Evolutionary conservation across 2,888 invertebrate genomes (phyloP).

Genomic region (Megalurothrips usitatus): DNA sequence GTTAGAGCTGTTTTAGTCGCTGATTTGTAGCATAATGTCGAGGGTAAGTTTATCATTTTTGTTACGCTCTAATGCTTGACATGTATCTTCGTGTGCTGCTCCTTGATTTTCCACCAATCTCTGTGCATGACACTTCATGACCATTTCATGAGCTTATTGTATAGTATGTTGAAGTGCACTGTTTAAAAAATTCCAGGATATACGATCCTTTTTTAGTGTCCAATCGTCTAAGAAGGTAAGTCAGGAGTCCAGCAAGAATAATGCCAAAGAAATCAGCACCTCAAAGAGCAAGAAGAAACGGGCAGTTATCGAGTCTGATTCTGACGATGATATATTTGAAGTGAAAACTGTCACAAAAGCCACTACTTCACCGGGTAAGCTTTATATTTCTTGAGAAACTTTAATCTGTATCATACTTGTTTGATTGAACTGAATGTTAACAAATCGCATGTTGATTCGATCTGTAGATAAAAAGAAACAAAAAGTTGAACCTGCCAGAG

Average conservation of each 20-base stretch:
- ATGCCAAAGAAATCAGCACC: not conserved
- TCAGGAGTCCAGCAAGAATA: slow-evolving; percentile 30
- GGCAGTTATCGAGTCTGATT: slow-evolving; percentile 46
- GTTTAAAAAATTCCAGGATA: slow-evolving; percentile 51
- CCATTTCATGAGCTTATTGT: slow-evolving; percentile 38
- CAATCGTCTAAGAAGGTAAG: slow-evolving; percentile 42
- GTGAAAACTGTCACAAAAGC: slow-evolving; percentile 33
- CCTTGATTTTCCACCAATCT: not conserved
- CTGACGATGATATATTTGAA: slow-evolving; percentile 48
- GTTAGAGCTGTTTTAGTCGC: not conserved
- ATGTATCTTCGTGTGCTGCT: not conserved
- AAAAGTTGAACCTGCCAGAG: slow-evolving; percentile 43
- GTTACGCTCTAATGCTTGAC: not conserved
- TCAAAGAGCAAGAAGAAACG: slow-evolving; percentile 38
- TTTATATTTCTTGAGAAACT: not conserved
- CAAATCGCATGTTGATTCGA: slow-evolving; percentile 18
- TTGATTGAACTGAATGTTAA: not conserved
- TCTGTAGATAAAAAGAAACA: slow-evolving; percentile 40
- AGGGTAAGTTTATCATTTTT: not conserved
- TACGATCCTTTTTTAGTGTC: slow-evolving; percentile 56
- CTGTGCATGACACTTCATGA: not conserved
- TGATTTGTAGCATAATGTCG: not conserved
- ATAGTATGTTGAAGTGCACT: too few species aligned
- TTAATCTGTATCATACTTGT: not conserved
- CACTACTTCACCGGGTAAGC: not conserved